Base-by-base conservation (phyloP, 2,113 vertebrate species). In the Strix aluco region DNA sequence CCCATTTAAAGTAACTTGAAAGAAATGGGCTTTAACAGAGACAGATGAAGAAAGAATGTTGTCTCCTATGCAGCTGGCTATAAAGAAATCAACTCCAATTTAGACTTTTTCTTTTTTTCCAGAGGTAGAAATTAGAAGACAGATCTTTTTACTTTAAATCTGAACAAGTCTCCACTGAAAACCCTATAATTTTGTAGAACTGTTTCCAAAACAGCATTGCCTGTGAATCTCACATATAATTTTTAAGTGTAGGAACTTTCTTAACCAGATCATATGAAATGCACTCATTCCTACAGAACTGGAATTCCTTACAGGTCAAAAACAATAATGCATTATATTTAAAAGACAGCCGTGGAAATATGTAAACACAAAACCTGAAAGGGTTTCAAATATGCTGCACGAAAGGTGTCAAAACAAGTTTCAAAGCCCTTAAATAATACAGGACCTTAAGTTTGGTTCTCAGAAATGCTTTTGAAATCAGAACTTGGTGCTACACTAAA, bases 301-400 rank as follows among this genome's bases (percentile, higher is more conserved):
- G 58, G 66, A 90, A 83, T 86, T 95, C 62, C 62, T 85, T 80
- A 69, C 58, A 81, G 79, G 82, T 82, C 44, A 86, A 61, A 95
- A 94, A 85, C 78, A 47, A 59, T 21, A 87, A 75, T 49, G 52
- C 49, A 61, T 90, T 93, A 62, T 90, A 80, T 82, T 94, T 92
- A 90, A 95, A 86, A 95, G 70, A 86, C 82, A 96, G 88, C 65
- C 63, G n/a, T 83, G 58, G 92, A 95, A 95, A 88, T 90, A 90
- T 4, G 40, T 73, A 80, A 90, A 88, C 70, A 87, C 44, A 80
- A 63, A 88, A 88, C 36, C 78, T 72, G 74, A 93, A 95, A 89
- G 44, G 14, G 55, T 90, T 94, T 93, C 84, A 92, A 83, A 91
- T 91, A 73, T 20, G 55, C 77, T 81, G 51, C 21, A 79, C 2